Conservation (phyloP, 2,113 vertebrate species). For the Alligator sinensis region DNA sequence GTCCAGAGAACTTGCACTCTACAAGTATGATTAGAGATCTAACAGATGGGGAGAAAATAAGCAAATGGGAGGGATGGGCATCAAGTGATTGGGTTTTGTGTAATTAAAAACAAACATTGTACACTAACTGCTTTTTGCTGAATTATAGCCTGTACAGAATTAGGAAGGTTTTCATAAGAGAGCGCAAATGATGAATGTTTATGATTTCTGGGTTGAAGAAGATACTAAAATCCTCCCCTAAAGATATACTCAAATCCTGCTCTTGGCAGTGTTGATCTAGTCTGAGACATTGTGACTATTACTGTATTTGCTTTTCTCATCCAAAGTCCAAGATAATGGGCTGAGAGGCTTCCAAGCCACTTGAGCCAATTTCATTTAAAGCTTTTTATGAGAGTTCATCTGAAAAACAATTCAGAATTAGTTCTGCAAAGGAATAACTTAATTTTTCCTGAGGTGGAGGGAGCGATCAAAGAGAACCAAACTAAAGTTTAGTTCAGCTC, state of each 20-base stretch:
- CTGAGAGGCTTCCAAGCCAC: conserved; percentile 29
- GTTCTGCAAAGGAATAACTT: background rate
- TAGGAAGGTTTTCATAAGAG: background rate
- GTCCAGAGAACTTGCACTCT: background rate
- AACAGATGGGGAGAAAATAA: background rate
- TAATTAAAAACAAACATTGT: background rate
- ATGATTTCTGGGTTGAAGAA: conserved; percentile 1
- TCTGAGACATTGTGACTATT: background rate
- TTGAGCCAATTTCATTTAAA: background rate
- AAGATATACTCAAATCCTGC: background rate
- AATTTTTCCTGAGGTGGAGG: background rate
- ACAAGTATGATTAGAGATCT: background rate
- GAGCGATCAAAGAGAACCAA: background rate
- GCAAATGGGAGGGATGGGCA: background rate
- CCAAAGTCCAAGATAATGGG: background rate
- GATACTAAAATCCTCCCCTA: background rate
- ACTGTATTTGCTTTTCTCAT: conserved; percentile 36
- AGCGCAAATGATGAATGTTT: background rate
- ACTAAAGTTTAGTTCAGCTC: background rate
- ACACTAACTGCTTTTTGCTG: background rate
- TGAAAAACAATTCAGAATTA: conserved; percentile 14
- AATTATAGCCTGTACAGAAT: background rate
- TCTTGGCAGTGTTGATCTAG: conserved; percentile 19
- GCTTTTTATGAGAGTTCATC: background rate
- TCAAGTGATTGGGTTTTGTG: background rate